Evolutionary conservation across 1,140 invertebrate species (phyloP), one percentile per base, ranked within the genome.

Genomic region (Drosophila melanica): DNA sequence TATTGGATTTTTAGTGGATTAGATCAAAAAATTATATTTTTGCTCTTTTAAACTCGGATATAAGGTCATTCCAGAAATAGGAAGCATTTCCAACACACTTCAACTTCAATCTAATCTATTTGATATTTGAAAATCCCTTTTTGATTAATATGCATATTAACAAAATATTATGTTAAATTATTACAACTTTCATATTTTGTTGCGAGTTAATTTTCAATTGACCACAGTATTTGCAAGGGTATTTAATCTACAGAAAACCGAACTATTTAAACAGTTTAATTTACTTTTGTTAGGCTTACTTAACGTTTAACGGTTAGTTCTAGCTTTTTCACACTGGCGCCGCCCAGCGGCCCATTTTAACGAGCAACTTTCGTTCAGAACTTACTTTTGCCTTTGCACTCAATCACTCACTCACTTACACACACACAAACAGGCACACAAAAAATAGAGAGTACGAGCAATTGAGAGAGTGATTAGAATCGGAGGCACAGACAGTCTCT

Each of bases 311-410:
- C 44, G 45, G 50, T 72, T 72, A 37, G 39, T 30, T 30, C 4
- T 64, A 59, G 65, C 71, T 79, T 75, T 75, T 68, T 39, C 79
- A 66, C 70, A 45, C 37, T 75, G 60, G 79, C 79, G 79, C 79
- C 79, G 60, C 75, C 64, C 48, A 57, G 69, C 79, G 79, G 79
- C 50, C 42, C 60, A 78, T 59, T 65, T 77, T 57, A 11, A 16
- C 54, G 51, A 33, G 4, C 20, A 69, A 47, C 54, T 39, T 44
- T 65, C 51, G 62, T 54, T 58, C 37, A 60, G 18, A 57, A 71
- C 63, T 72, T 67, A 66, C 39, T 65, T 72, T 72, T 66, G 20
- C 39, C 42, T 48, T 42, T 16, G 11, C 41, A n/a, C 30, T 10
- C 30, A 35, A n/a, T 2, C 27, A 27, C 37, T 39, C 41, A 44